Conservation (phyloP, 2,113 vertebrate genomes). For the Paradoxurus hermaphroditus region DNA sequence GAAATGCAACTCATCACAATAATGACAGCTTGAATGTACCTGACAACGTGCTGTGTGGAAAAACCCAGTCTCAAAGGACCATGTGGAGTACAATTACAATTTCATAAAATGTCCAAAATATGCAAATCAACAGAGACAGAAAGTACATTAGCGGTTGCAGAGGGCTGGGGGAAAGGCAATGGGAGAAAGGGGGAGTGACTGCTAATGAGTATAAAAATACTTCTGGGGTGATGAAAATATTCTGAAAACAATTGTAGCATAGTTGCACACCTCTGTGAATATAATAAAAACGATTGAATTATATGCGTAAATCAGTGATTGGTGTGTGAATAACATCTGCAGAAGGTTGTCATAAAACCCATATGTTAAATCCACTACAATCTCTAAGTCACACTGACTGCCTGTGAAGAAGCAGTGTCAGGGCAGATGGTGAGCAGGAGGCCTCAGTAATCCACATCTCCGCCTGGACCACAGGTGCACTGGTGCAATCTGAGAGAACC, state of each 20-base stretch:
- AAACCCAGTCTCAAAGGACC: too few relatives aligned
- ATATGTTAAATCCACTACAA: neutral
- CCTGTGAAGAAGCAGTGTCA: neutral
- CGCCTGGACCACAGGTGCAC: neutral
- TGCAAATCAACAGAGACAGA: neutral
- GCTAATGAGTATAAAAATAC: too few relatives aligned
- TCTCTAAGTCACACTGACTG: neutral
- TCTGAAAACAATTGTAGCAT: too few relatives aligned
- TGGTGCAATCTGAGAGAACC: neutral
- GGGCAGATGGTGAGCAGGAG: neutral
- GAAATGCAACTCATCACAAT: neutral
- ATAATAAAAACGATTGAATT: neutral
- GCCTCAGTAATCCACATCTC: neutral
- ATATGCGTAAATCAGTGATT: neutral
- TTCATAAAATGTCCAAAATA: neutral
- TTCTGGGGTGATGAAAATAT: too few relatives aligned
- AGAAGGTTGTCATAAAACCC: neutral
- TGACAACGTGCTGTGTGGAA: neutral
- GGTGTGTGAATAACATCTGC: neutral
- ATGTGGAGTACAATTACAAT: neutral
- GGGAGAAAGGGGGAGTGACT: too few relatives aligned
- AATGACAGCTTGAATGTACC: neutral
- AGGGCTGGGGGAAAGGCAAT: too few relatives aligned
- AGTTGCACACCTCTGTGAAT: too few relatives aligned
- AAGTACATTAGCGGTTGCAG: neutral